Evolutionary conservation across 2,888 invertebrate species (phyloP).

Genomic region (Napeogenes sylphis): DNA sequence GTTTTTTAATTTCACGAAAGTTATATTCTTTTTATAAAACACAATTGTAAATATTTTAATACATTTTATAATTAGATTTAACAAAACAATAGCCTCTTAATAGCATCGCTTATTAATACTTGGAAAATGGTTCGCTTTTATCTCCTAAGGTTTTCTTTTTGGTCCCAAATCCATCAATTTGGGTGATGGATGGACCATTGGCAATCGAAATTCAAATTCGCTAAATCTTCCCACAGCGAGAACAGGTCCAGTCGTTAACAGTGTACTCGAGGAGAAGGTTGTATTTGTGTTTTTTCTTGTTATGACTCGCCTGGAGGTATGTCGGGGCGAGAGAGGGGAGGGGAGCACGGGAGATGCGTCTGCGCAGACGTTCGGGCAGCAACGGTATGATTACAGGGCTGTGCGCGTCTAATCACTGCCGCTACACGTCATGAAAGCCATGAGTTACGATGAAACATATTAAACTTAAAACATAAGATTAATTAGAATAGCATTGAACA

Average conservation of each 20-base stretch:
- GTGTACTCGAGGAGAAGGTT: slow-evolving; percentile 53
- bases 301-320: slow-evolving; percentile 57
- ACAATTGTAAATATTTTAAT: slow-evolving; percentile 5
- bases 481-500: slow-evolving; percentile 4
- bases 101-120: slow-evolving; percentile 67
- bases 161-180: slow-evolving; percentile 76
- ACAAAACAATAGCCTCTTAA: slow-evolving; percentile 47
- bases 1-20: no score
- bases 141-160: slow-evolving; percentile 66
- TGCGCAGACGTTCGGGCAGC: slow-evolving; percentile 72
- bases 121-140: slow-evolving; percentile 68
- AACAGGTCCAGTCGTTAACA: slow-evolving; percentile 74
- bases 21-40: background rate
- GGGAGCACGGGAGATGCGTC: slow-evolving; percentile 44
- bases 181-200: slow-evolving; percentile 72
- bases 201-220: slow-evolving; percentile 77
- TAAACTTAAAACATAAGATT: slow-evolving; percentile 2
- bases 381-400: slow-evolving; percentile 73
- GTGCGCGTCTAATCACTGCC: slow-evolving; percentile 68
- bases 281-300: slow-evolving; percentile 60
- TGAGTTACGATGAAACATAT: slow-evolving; percentile 39
- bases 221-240: slow-evolving; percentile 77
- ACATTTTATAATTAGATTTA: slow-evolving; percentile 23
- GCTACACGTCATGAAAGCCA: slow-evolving; percentile 48
- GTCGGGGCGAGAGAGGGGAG: slow-evolving; percentile 36